Conservation (phyloP, 1,140 invertebrate genomes). For the Archivesica marissinica region DNA sequence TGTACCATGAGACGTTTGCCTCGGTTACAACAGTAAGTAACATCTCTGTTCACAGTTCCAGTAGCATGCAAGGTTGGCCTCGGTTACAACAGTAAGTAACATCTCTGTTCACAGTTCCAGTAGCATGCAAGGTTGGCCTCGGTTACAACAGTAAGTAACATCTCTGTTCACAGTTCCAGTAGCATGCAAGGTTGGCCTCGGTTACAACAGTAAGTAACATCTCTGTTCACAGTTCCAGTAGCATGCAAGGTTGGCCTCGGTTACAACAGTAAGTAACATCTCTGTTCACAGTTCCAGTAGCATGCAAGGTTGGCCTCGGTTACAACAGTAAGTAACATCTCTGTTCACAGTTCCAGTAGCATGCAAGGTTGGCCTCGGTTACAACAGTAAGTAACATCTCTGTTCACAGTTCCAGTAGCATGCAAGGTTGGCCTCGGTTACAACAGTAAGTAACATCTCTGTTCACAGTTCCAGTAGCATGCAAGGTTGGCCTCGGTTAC, state of each 20-base stretch:
- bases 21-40: constrained; percentile 20
- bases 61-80: neutral
- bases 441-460: neutral
- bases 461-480: constrained; percentile 20
- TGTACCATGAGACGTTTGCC: constrained; percentile 13
- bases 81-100: too few species aligned
- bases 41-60: neutral
- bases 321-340: too few species aligned
- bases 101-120: constrained; percentile 13
- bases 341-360: constrained; percentile 23
- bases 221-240: constrained; percentile 12
- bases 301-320: neutral
- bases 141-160: constrained; percentile 20
- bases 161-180: neutral
- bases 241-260: constrained; percentile 17
- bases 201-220: too few species aligned
- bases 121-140: constrained; percentile 23
- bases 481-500: constrained; percentile 19
- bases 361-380: constrained; percentile 9
- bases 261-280: constrained; percentile 20
- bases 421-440: neutral
- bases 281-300: neutral
- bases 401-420: neutral
- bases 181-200: neutral
- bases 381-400: constrained; percentile 17